Evolutionary conservation across 37 sponge, comb jelly and placozoan genomes (phyloP), one percentile per base, ranked within the genome.

Genomic region (Dysidea cf. avara): DNA sequence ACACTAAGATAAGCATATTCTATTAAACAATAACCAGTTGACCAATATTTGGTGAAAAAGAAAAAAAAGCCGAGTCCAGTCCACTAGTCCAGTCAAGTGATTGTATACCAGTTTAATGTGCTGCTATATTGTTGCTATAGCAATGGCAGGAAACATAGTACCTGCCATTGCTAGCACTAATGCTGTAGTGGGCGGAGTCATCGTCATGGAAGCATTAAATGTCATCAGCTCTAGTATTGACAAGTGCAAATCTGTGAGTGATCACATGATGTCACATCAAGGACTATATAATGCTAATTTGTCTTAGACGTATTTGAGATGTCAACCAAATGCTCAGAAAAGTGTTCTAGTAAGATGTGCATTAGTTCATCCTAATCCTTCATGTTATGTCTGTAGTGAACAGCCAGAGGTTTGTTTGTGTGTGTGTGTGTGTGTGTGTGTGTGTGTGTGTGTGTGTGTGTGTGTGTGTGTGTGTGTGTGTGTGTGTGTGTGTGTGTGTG

Each of bases 161-260:
- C 95, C 99, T 9, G 99, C 99, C 21, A 98, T 98, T 38, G 99
- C 99, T 25, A 98, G 93, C 30, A 98, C 99, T 18, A 98, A 98
- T 60, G 99, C 99, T 17, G 80, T 98, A 36, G 89, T 98, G 61
- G 95, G 95, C 53, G 99, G 99, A 9, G 85, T 95, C 39, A 94
- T 98, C 38, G 99, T 94, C 22, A 86, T 92, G 80, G 95, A 98
- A 47, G 95, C 87, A 25, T 75, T 98, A 50, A 94, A 94, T 64
- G 71, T 98, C 1, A 53, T 98, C 26, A 74, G 73, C 11, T 92
- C 87, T 50, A 61, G 83, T 0, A 57, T 83, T 58, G 37, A 71
- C 53, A 75, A 82, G 38, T 98, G 99, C 53, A 86, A 74, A 69
- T 82, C 84, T 46, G 90, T 89, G 18, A 76, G 80, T 55, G 3